phyloP scores from a whole-genome alignment of 1,140 invertebrate species.

The Ptiloglossa arizonensis region DNA sequence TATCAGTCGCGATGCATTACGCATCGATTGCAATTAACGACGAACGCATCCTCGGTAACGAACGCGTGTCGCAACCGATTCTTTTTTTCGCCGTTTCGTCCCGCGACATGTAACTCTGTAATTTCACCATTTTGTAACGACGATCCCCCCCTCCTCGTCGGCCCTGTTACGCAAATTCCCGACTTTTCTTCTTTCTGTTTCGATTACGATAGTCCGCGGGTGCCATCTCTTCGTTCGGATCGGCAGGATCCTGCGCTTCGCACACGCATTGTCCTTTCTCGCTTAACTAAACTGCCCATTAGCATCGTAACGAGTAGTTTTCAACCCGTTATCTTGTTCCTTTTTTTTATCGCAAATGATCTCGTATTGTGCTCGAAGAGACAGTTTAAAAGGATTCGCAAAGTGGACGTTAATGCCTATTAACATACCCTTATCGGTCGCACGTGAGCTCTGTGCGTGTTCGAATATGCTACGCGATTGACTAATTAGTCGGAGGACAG shows the following conservation, averaged over 20 bases:
- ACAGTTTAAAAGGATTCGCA: neutral
- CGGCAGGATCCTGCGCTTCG: neutral
- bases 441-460: too few species aligned
- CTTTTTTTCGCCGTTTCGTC: slow-evolving; percentile 32
- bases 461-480: too few species aligned
- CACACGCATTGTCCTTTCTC: neutral
- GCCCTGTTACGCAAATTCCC: slow-evolving; percentile 22
- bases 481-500: too few species aligned
- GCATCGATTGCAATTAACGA: slow-evolving; percentile 9
- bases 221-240: neutral
- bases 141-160: neutral
- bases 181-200: slow-evolving; percentile 48
- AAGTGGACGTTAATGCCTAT: neutral
- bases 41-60: neutral
- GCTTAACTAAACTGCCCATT: slow-evolving; percentile 26
- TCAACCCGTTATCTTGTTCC: neutral
- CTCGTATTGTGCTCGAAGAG: neutral
- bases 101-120: neutral
- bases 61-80: neutral
- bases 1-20: neutral
- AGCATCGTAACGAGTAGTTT: slow-evolving; percentile 12
- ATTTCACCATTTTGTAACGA: slow-evolving; percentile 58
- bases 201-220: slow-evolving; percentile 37
- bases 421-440: neutral
- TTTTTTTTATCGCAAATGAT: neutral